Conservation (phyloP, 1,140 invertebrate genomes). For the Goniozus legneri region DNA sequence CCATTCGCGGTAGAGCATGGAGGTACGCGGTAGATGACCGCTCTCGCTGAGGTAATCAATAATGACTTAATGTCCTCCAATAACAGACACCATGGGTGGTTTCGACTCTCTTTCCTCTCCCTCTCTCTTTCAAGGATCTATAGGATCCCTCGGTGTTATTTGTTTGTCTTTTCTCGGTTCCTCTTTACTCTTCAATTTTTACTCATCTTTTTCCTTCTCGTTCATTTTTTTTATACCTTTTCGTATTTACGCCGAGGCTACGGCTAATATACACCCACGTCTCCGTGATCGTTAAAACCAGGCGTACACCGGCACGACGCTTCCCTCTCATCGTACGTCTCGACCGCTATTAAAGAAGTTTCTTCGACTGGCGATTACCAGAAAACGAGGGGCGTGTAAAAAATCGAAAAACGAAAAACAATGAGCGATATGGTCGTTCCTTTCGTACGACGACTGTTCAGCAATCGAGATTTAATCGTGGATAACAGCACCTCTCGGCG, state of each 20-base stretch:
- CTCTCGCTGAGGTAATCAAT: conserved; percentile 45
- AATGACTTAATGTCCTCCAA: conserved; percentile 52
- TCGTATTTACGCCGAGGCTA: background rate
- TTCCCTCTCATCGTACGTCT: no score
- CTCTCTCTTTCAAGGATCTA: conserved; percentile 29
- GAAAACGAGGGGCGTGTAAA: no score
- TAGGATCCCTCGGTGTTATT: conserved; percentile 17
- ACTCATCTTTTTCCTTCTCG: conserved; percentile 24
- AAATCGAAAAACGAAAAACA: no score
- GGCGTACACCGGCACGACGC: no score
- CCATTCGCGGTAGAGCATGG: conserved; percentile 14
- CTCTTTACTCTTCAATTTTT: conserved; percentile 34
- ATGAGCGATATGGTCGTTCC: no score
- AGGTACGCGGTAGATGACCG: conserved; percentile 30
- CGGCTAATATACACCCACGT: conserved; percentile 33
- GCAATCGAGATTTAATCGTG: no score
- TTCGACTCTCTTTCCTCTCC: conserved; percentile 33
- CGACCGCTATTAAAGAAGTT: no score
- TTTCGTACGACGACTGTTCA: no score
- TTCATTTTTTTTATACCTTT: background rate
- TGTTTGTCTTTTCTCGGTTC: conserved; percentile 20
- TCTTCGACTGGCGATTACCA: no score
- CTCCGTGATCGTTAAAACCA: conserved; percentile 31
- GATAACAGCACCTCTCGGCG: no score
- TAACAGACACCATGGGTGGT: conserved; percentile 51